These are phyloP conservation scores for Menidia menidia DNA, from an alignment of 2,797 vertebrate genomes.

Conservation along the genomic window DNA sequence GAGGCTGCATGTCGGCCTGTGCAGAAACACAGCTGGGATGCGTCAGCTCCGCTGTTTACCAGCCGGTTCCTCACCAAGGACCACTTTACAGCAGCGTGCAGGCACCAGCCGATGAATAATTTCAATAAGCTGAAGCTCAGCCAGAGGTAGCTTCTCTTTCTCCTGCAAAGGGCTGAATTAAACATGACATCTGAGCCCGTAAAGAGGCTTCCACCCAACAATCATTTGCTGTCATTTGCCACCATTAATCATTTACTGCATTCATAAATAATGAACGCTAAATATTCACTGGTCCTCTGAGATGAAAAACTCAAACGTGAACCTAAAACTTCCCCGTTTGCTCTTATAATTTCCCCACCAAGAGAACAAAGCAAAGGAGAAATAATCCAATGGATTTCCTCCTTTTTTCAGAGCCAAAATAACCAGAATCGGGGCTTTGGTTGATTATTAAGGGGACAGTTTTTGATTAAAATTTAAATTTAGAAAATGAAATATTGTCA, in stretches of 20 bases:
- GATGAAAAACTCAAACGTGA: conserved; percentile 5
- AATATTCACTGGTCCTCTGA: conserved; percentile 2
- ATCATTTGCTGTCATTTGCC: conserved; percentile 14
- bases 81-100: background rate
- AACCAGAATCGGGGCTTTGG: too few relatives aligned
- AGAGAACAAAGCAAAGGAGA: too few relatives aligned
- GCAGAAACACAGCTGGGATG: conserved; percentile 60
- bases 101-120: conserved; percentile 38
- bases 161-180: conserved; percentile 21
- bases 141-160: conserved; percentile 25
- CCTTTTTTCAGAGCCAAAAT: too few relatives aligned
- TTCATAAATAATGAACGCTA: conserved; percentile 16
- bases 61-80: conserved; percentile 58
- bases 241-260: conserved; percentile 21
- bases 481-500: too few relatives aligned
- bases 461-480: too few relatives aligned
- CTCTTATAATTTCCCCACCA: too few relatives aligned
- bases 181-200: conserved; percentile 3
- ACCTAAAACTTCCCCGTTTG: too few relatives aligned
- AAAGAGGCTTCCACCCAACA: conserved; percentile 18
- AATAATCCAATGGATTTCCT: too few relatives aligned
- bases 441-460: too few relatives aligned
- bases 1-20: conserved; percentile 55
- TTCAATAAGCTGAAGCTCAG: conserved; percentile 26
- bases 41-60: conserved; percentile 26